A percentile compares a stretch with the other conserved stretches of the same genome.
Conservation (phyloP, 2,797 vertebrate species). For the Triplophysa yarkandensis region DNA sequence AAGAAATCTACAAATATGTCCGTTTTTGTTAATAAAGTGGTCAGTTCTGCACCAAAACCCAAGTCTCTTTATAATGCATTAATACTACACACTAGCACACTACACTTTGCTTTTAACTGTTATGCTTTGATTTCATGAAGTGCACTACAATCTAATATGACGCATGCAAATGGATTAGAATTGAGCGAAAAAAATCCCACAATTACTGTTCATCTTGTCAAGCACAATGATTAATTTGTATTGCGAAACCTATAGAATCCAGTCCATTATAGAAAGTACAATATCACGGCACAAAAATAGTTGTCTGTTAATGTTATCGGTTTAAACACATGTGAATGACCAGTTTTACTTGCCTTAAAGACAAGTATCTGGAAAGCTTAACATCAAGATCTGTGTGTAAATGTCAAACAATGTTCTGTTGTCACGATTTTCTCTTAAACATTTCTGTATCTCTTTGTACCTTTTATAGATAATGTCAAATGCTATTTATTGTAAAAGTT, state of each 20-base stretch:
- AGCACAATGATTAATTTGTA: background rate
- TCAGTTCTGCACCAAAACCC: background rate
- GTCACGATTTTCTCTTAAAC: slow-evolving; percentile 12
- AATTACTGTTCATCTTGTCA: background rate
- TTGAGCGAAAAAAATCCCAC: background rate
- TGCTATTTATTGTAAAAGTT: slow-evolving; percentile 26
- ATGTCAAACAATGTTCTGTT: background rate
- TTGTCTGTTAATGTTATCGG: background rate
- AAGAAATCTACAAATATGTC: background rate
- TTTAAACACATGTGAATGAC: background rate
- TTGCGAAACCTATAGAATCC: background rate
- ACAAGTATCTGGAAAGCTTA: background rate
- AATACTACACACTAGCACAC: background rate
- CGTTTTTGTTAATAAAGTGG: background rate
- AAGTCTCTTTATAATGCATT: slow-evolving; percentile 9
- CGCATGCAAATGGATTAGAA: background rate
- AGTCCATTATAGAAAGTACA: background rate
- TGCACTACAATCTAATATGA: background rate
- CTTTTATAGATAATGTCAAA: slow-evolving; percentile 17
- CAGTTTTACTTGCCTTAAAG: background rate
- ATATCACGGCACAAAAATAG: background rate
- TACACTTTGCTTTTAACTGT: slow-evolving; percentile 3
- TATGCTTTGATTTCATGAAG: slow-evolving; percentile 3
- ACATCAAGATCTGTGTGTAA: slow-evolving; percentile 8
- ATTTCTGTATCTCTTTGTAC: background rate